Evolutionary conservation across 2,113 vertebrate species (phyloP).

Genomic region (Platanista minor): DNA sequence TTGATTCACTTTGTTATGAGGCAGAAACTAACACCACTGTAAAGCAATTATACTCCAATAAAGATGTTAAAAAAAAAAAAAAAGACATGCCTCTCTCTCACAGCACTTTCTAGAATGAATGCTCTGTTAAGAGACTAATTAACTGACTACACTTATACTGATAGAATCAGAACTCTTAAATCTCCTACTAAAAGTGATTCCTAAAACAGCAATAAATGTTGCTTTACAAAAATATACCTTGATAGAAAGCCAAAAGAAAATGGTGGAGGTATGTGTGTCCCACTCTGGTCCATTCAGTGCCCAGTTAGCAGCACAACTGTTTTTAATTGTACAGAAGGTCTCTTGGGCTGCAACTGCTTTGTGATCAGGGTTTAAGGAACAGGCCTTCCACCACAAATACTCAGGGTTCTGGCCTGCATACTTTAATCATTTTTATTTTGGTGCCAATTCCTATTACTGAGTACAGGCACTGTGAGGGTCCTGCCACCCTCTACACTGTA

Average conservation of each 20-base stretch:
- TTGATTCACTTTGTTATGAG: no score
- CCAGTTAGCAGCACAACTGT: not conserved
- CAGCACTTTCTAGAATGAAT: not conserved
- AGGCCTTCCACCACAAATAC: not conserved
- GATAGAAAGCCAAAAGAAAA: not conserved
- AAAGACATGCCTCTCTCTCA: not conserved
- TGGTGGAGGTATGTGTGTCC: not conserved
- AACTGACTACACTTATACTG: not conserved
- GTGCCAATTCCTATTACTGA: not conserved
- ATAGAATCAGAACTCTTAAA: not conserved
- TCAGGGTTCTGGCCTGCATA: not conserved
- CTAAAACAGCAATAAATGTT: not conserved
- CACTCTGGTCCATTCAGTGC: not conserved
- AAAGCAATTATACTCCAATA: no score
- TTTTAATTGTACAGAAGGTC: not conserved
- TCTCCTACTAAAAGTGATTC: not conserved
- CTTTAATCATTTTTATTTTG: not conserved
- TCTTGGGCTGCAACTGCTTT: not conserved
- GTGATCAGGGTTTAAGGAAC: not conserved
- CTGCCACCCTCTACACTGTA: no score
- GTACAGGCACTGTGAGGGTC: fast-evolving
- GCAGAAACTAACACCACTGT: no score
- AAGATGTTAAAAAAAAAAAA: no score
- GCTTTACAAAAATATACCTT: not conserved
- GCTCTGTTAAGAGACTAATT: not conserved